Evolutionary conservation across 2,888 invertebrate species (phyloP).

Genomic region (Listrodromus nycthemerus): DNA sequence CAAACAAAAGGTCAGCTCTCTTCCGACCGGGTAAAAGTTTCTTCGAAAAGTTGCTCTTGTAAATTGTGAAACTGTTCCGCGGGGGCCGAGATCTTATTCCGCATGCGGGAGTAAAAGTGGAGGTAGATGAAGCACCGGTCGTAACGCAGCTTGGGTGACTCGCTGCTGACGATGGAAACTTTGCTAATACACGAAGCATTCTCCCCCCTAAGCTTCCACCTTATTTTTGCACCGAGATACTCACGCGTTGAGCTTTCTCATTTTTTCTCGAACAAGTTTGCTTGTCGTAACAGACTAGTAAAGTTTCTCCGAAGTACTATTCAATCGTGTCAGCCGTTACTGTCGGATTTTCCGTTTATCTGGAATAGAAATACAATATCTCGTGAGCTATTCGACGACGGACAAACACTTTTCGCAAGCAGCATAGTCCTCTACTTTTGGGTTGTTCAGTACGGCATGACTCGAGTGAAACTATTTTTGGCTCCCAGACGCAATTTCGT

Average conservation of each 20-base stretch:
- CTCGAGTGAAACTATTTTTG: background rate
- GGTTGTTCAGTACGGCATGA: background rate
- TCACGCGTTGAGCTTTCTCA: slow-evolving; percentile 12
- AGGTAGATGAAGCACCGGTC: slow-evolving; percentile 16
- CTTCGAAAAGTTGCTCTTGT: slow-evolving; percentile 42
- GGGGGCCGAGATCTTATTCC: background rate
- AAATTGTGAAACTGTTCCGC: slow-evolving; percentile 27
- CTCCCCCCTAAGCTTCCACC: background rate
- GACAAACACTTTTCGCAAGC: background rate
- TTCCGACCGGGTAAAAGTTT: slow-evolving; percentile 52
- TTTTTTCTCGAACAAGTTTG: slow-evolving; percentile 11
- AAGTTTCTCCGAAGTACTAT: background rate
- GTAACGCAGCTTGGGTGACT: slow-evolving; percentile 17
- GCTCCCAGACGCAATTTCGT: slow-evolving; percentile 15
- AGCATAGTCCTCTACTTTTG: background rate
- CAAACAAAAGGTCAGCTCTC: slow-evolving; percentile 32
- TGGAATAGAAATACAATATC: background rate
- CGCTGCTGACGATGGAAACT: slow-evolving; percentile 44
- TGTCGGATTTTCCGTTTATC: background rate
- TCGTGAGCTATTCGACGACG: background rate
- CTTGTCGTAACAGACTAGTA: background rate
- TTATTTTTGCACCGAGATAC: slow-evolving; percentile 26
- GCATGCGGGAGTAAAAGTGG: background rate
- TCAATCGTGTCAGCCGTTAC: background rate
- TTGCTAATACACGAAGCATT: slow-evolving; percentile 50